phyloP scores from a whole-genome alignment of 2,113 vertebrate species.

The Bufo gargarizans region DNA sequence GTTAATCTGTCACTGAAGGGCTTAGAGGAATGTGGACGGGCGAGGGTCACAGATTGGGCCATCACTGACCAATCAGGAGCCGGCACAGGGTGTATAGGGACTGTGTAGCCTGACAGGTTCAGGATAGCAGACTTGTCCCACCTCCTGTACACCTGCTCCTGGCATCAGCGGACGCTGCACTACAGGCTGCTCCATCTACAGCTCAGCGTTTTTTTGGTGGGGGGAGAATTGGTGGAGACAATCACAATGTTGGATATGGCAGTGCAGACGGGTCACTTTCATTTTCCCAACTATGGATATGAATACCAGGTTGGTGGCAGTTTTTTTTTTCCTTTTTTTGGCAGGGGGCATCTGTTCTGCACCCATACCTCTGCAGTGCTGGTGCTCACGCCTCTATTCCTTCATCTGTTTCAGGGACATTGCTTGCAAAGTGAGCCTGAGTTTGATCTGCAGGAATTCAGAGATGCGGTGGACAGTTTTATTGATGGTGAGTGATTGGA shows the following conservation, averaged over 20 bases:
- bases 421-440: constrained; percentile 67
- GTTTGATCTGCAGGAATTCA: constrained; percentile 78
- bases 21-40: background rate
- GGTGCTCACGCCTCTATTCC: background rate
- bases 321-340: background rate
- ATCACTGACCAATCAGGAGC: constrained; percentile 27
- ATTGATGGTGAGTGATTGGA: constrained; percentile 77
- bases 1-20: background rate
- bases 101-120: constrained; percentile 19
- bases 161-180: background rate
- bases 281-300: constrained; percentile 58
- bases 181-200: too few relatives aligned
- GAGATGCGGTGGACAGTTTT: constrained; percentile 76
- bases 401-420: constrained; percentile 61
- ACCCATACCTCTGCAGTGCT: background rate
- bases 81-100: constrained; percentile 34
- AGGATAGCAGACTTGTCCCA: background rate
- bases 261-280: constrained; percentile 55
- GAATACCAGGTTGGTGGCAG: constrained; percentile 64
- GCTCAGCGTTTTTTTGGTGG: too few relatives aligned
- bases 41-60: constrained; percentile 57
- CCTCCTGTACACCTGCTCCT: constrained; percentile 34
- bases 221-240: background rate
- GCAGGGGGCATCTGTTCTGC: background rate
- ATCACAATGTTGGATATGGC: constrained; percentile 54